phyloP scores from a whole-genome alignment of 1,140 invertebrate species.

The Procambarus clarkii region DNA sequence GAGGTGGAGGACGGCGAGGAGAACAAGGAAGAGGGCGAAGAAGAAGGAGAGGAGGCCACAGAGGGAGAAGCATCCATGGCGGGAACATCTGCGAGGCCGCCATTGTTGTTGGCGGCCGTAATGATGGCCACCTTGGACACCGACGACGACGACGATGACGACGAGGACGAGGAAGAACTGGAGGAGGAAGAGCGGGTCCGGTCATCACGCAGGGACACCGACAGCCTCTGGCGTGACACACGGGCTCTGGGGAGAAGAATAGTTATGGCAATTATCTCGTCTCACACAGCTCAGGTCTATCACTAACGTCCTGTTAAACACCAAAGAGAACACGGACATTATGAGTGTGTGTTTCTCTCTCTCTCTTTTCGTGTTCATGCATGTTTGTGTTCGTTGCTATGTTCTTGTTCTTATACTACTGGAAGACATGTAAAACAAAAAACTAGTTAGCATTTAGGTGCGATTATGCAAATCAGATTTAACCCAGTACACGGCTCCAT shows the following conservation, averaged over 20 bases:
- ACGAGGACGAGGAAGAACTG: slow-evolving; percentile 17
- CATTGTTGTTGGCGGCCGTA: not conserved
- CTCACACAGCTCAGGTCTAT: no score
- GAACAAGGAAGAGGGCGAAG: slow-evolving; percentile 55
- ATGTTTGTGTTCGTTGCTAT: not conserved
- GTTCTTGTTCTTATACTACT: not conserved
- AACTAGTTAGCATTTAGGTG: no score
- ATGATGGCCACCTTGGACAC: slow-evolving; percentile 47
- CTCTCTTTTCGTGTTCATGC: not conserved
- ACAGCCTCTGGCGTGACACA: slow-evolving; percentile 52
- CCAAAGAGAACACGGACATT: no score
- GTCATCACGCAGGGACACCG: slow-evolving; percentile 42
- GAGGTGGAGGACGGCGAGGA: slow-evolving; percentile 58
- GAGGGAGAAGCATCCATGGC: slow-evolving; percentile 16
- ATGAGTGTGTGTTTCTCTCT: not conserved
- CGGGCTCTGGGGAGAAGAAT: slow-evolving; percentile 45
- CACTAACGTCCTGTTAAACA: no score
- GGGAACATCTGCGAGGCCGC: not conserved
- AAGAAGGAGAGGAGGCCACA: slow-evolving; percentile 41
- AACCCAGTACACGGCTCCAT: no score
- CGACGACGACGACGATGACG: slow-evolving; percentile 25
- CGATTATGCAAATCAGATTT: no score
- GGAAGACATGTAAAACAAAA: no score
- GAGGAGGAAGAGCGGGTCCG: slow-evolving; percentile 11
- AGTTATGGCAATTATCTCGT: not conserved